These are phyloP conservation scores for Abrostola tripartita DNA, from an alignment of 2,888 invertebrate genomes.

Conservation along the genomic window DNA sequence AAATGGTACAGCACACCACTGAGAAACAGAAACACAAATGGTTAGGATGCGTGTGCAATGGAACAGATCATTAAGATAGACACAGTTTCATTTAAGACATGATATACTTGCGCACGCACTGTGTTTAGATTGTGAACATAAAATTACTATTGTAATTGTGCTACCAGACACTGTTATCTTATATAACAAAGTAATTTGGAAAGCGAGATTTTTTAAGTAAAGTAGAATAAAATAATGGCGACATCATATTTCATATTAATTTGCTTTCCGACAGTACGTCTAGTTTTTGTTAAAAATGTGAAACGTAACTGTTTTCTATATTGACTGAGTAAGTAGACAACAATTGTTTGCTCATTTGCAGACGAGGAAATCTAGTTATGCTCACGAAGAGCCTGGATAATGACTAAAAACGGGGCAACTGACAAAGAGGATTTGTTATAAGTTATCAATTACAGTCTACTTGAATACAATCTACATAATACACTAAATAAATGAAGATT, in stretches of 20 bases:
- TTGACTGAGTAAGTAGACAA: constrained; percentile 6
- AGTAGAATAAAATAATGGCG: constrained; percentile 31
- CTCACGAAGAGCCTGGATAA: constrained; percentile 3
- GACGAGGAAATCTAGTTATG: neutral
- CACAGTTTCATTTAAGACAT: constrained; percentile 50
- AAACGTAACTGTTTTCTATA: constrained; percentile 43
- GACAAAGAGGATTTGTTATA: neutral
- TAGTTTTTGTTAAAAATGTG: constrained; percentile 21
- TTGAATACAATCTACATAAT: too few relatives aligned
- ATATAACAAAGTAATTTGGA: constrained; percentile 44
- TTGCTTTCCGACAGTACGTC: constrained; percentile 28
- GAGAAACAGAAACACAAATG: constrained; percentile 37
- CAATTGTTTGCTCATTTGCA: constrained; percentile 9
- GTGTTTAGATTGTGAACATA: constrained; percentile 35
- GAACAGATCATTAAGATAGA: constrained; percentile 47
- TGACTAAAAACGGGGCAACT: neutral
- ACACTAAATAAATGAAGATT: too few relatives aligned
- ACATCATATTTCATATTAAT: constrained; percentile 34
- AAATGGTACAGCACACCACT: constrained; percentile 30
- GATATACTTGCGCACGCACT: constrained; percentile 44
- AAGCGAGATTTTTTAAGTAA: constrained; percentile 35
- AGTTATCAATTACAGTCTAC: neutral
- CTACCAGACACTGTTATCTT: constrained; percentile 26
- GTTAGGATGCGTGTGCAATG: constrained; percentile 40
- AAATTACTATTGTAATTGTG: constrained; percentile 34